Evolutionary conservation across 2,113 vertebrate species (phyloP).

Genomic region (Chionis minor): DNA sequence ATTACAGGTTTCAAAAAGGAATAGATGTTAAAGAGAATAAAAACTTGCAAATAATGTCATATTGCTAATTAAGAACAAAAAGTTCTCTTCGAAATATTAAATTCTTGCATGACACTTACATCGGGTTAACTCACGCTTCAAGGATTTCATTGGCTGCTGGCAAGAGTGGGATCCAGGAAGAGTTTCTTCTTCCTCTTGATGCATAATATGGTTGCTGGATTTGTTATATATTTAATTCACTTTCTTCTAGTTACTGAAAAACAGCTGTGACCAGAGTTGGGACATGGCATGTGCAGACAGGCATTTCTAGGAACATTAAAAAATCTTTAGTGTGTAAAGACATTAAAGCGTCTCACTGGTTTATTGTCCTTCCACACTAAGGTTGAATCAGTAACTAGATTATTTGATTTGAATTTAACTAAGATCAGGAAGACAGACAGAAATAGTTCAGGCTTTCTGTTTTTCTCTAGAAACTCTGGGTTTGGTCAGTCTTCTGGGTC

Average conservation of each 20-base stretch:
- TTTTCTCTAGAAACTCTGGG: not conserved
- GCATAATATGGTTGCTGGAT: not conserved
- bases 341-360: not conserved
- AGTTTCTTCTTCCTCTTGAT: not conserved
- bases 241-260: not conserved
- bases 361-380: not conserved
- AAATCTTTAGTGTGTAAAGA: not conserved
- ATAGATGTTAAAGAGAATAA: not conserved
- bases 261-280: not conserved
- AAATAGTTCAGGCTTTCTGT: fast-evolving
- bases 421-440: not conserved
- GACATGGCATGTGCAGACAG: not conserved
- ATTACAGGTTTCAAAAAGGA: not conserved
- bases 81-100: not conserved
- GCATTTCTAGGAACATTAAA: not conserved
- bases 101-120: not conserved
- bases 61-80: not conserved
- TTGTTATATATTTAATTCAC: not conserved
- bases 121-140: not conserved
- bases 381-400: not conserved
- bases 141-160: not conserved
- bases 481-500: not conserved
- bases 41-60: not conserved
- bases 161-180: not conserved
- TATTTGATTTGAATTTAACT: not conserved